Base-by-base conservation (phyloP, 2,113 vertebrate genomes). In the Pholis gunnellus region DNA sequence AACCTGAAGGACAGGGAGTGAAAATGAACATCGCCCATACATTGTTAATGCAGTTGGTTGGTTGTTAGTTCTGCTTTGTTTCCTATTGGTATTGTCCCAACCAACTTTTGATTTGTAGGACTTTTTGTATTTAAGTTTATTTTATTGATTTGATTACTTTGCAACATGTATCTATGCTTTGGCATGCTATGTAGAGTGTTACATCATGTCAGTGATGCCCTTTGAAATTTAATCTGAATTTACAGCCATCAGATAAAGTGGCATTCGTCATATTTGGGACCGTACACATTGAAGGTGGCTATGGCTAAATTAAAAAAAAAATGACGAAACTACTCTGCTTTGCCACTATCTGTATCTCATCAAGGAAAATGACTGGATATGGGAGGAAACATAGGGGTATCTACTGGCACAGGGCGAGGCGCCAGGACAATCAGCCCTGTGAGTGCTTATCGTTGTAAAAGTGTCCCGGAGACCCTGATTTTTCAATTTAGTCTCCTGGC, bases 401-500 rank as follows among this genome's bases (percentile, higher is more conserved):
- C 38, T 48, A 9, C 38, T 10, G 18, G 54, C 5, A 66, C 60
- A 75, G 34, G 34, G 40, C 54, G 6, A 69, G 38, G 75, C 42
- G 40, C 14, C 11, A 27, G 36, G 44, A 52, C 27, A 72, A 72
- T 84, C 25, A 48, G 75, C 72, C 60, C 36, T 56, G 17, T 36
- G 31, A 81, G 42, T 57, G 71, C 42, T 71, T 79, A 75, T 83
- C 56, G 6, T 44, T 50, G 56, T 36, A 36, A 80, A 84, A 78
- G 46, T 10, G 25, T 79, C 78, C 44, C 64, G 1, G 50, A 72
- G 46, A 84, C 79, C 65, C 59, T 11, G 50, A 82, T 89, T 71
- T 59, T 81, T 88, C 57, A 80, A 64, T 81, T 87, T 36, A 73
- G 73, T 71, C 29, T 46, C 27, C 22, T 18, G n/a, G n/a, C 15